Evolutionary conservation across 1,140 invertebrate species (phyloP).

Genomic region (Drosophila teissieri): DNA sequence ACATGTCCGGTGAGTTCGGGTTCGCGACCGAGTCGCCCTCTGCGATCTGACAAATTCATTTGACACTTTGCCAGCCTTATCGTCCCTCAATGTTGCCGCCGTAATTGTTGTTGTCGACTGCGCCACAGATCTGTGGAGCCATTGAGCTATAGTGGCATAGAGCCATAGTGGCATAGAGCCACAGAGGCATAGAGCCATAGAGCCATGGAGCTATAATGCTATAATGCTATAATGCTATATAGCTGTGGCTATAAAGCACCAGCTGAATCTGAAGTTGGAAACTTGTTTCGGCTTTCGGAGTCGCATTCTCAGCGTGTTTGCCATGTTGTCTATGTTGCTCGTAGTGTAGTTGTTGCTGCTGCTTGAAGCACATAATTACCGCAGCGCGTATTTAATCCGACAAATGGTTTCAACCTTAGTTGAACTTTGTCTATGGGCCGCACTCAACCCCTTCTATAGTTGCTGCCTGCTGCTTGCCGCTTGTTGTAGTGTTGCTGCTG

Average conservation of each 20-base stretch:
- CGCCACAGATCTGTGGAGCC: slow-evolving; percentile 5
- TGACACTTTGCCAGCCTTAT: slow-evolving; percentile 75
- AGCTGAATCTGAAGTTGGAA: slow-evolving; percentile 52
- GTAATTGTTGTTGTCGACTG: slow-evolving; percentile 40
- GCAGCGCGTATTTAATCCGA: slow-evolving; percentile 82
- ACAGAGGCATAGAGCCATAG: neutral
- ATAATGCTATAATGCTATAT: neutral
- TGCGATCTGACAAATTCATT: slow-evolving; percentile 78
- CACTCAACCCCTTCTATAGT: slow-evolving; percentile 48
- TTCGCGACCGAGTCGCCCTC: slow-evolving; percentile 27
- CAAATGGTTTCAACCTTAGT: slow-evolving; percentile 82
- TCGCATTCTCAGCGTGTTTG: slow-evolving; percentile 72
- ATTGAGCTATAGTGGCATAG: slow-evolving; percentile 7
- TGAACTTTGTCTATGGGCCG: slow-evolving; percentile 78
- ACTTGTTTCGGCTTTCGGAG: slow-evolving; percentile 71
- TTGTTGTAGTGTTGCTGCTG: slow-evolving; percentile 20
- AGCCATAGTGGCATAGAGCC: neutral
- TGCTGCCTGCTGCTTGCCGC: slow-evolving; percentile 31
- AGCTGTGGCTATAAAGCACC: slow-evolving; percentile 25
- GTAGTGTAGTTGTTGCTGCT: slow-evolving; percentile 30
- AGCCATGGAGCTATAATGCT: neutral
- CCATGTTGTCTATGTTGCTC: slow-evolving; percentile 69
- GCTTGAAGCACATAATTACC: slow-evolving; percentile 80
- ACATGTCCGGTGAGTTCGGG: slow-evolving; percentile 49
- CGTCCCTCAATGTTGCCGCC: slow-evolving; percentile 52